Evolutionary conservation across 2,888 invertebrate species (phyloP), one percentile per base, ranked within the genome.

Genomic region (Macrophya alboannulata): DNA sequence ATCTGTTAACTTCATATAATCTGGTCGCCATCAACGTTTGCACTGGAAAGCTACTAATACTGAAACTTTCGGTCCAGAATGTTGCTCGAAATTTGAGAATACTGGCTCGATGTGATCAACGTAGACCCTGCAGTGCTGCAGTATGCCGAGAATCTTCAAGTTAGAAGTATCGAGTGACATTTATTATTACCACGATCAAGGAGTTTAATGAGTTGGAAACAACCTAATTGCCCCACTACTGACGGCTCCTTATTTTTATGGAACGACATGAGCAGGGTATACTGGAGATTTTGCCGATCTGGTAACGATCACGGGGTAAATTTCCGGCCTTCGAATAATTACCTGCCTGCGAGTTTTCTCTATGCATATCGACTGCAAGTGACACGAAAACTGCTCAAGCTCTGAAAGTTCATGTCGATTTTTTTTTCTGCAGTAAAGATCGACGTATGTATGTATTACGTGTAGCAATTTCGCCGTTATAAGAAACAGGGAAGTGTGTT

Each of bases 1-100:
- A 74, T 74, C 71, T 37, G 71, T 40, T 72, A 72, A 72, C 37
- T 72, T 72, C 71, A 72, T 43, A 72, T 15, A 72, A 72, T 72
- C 43, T n/a, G 5, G 17, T 40, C 71, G n/a, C 17, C 37, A 40
- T 12, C 40, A 31, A 72, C 43, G n/a, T 8, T 72, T 40, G 0
- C 40, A 72, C n/a, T n/a, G 31, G n/a, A 43, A 72, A 72, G 10
- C n/a, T 72, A 9, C 71, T 25, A 62, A 62, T 9, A 62, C 62
- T 62, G 62, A 21, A 72, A 72, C 71, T 72, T 72, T 43, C n/a
- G 9, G n/a, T 72, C n/a, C 17, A 17, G 43, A 40, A 40, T 72
- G n/a, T 17, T 8, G 1, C n/a, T 43, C 9, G 43, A 10, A 72
- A 72, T 72, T 43, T 72, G 17, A n/a, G 43, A 55, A 17, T 8